These are phyloP conservation scores for Xenotilapia leptura DNA, from an alignment of 2,113 vertebrate genomes.

Conservation along the genomic window DNA sequence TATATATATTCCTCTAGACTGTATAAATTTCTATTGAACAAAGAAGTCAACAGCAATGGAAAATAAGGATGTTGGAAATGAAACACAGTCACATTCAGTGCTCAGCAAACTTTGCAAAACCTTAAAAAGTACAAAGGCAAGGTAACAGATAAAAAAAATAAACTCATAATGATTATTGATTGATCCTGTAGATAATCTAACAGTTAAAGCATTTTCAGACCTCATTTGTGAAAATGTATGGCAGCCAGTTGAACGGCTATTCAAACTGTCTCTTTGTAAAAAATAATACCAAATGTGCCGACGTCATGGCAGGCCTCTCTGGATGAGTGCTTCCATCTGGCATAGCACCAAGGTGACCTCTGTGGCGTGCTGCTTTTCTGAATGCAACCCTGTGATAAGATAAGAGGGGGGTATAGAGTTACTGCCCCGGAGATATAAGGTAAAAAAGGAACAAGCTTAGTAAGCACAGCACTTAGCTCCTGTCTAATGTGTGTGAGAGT, in stretches of 20 bases:
- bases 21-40: neutral
- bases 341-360: conserved; percentile 53
- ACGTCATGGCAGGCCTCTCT: conserved; percentile 9
- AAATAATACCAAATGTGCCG: neutral
- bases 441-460: conserved; percentile 50
- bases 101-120: neutral
- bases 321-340: conserved; percentile 38
- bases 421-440: conserved; percentile 34
- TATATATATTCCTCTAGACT: neutral
- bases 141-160: neutral
- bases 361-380: conserved; percentile 24
- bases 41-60: neutral
- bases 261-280: neutral
- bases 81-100: neutral
- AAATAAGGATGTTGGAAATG: neutral
- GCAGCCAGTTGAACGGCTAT: neutral
- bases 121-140: neutral
- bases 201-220: neutral
- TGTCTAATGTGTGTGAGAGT: conserved; percentile 6
- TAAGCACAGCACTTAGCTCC: conserved; percentile 25
- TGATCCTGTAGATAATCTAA: neutral
- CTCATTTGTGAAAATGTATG: neutral
- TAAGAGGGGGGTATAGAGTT: conserved; percentile 37
- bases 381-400: conserved; percentile 51
- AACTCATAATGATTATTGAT: neutral